Percentiles rank a stretch among this genome's conserved stretches.
These are phyloP conservation scores for Corbicula japonica DNA, from an alignment of 2,888 invertebrate species.

Conservation along the genomic window DNA sequence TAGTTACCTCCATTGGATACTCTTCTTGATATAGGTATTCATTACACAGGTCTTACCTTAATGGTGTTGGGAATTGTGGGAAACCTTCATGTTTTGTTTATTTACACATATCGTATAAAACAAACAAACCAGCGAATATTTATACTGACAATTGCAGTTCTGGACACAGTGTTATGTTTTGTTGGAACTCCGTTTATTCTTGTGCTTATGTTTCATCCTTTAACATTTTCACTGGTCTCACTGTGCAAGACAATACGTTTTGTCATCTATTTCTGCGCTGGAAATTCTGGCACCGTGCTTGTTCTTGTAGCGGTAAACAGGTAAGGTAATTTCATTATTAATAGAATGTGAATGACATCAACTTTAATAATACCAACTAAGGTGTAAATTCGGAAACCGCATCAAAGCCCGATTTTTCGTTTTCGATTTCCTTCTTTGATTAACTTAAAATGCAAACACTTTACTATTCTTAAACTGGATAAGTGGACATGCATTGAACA, in stretches of 20 bases:
- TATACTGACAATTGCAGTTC: constrained; percentile 44
- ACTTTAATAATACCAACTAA: no score
- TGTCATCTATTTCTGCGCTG: constrained; percentile 50
- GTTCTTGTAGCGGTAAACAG: constrained; percentile 60
- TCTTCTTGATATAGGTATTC: no score
- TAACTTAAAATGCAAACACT: no score
- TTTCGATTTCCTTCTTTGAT: no score
- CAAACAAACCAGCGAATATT: constrained; percentile 52
- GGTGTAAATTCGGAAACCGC: no score
- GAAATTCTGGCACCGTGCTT: constrained; percentile 35
- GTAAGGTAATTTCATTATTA: constrained; percentile 2
- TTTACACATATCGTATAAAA: constrained; percentile 46
- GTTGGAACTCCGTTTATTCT: constrained; percentile 56
- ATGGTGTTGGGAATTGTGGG: constrained; percentile 55
- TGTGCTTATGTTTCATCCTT: constrained; percentile 36
- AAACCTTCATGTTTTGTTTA: constrained; percentile 56
- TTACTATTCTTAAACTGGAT: no score
- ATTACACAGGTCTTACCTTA: no score
- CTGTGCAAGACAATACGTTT: constrained; percentile 58
- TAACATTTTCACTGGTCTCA: constrained; percentile 28
- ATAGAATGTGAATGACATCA: no score
- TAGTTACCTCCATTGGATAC: no score
- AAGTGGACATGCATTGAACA: no score
- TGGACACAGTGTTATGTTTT: constrained; percentile 56
- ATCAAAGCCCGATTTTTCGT: no score